phyloP scores from a whole-genome alignment of 2,113 vertebrate species.

The Cebidichthys violaceus region DNA sequence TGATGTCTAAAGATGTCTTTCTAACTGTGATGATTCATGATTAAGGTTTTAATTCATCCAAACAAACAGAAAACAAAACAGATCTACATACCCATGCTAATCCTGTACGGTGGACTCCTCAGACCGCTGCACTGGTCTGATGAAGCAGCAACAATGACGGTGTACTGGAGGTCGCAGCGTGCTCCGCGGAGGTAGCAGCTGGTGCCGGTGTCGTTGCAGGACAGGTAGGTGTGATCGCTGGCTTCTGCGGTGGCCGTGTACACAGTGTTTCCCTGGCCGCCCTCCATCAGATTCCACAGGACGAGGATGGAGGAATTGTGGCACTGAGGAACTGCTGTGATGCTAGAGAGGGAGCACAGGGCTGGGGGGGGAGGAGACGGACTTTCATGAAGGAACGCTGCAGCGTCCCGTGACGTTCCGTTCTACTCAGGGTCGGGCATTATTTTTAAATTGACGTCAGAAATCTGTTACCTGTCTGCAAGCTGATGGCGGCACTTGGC shows the following conservation, averaged over 20 bases:
- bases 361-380: conserved; percentile 56
- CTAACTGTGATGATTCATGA: background rate
- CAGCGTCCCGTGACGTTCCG: too few species aligned
- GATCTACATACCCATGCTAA: conserved; percentile 78
- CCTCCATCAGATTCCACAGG: conserved; percentile 66
- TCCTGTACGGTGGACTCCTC: conserved; percentile 74
- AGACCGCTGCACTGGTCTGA: conserved; percentile 72
- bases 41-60: background rate
- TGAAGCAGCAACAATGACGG: conserved; percentile 72
- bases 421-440: too few species aligned
- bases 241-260: conserved; percentile 78
- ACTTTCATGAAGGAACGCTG: background rate
- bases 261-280: conserved; percentile 8
- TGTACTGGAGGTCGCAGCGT: conserved; percentile 76
- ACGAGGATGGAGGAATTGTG: conserved; percentile 72
- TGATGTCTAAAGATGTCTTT: background rate
- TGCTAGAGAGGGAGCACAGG: conserved; percentile 73
- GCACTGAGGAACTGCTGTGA: conserved; percentile 71
- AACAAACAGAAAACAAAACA: background rate
- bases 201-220: conserved; percentile 67
- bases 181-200: conserved; percentile 77
- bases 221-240: conserved; percentile 52
- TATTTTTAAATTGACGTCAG: background rate
- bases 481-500: conserved; percentile 64
- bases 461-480: conserved; percentile 74